Percentiles rank a stretch among this genome's conserved stretches.
phyloP scores from a whole-genome alignment of 2,113 vertebrate genomes.

The Lepisosteus oculatus region DNA sequence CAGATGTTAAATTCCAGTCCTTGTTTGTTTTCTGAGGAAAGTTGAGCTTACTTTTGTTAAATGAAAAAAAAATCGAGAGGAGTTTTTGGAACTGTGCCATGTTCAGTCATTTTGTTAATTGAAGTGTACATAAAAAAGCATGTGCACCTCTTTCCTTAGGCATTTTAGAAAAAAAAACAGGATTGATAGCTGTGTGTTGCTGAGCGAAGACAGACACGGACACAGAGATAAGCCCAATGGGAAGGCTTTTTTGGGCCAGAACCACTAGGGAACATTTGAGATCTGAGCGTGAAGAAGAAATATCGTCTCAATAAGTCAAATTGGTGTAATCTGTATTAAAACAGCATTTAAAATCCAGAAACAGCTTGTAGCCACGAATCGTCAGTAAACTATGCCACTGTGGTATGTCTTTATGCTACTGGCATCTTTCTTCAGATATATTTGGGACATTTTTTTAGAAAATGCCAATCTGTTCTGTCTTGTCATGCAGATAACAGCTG shows the following conservation, averaged over 20 bases:
- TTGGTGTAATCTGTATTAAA: constrained; percentile 18
- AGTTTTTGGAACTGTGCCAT: no score
- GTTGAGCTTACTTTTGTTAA: no score
- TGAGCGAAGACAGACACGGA: constrained; percentile 18
- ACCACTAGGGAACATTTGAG: constrained; percentile 9
- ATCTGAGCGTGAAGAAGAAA: constrained; percentile 16
- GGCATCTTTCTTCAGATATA: constrained; percentile 30
- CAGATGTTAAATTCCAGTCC: no score
- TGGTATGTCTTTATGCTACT: constrained; percentile 41
- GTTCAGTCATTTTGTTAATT: no score
- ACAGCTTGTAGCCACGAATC: constrained; percentile 16
- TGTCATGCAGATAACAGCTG: constrained; percentile 66
- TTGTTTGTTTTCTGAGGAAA: no score
- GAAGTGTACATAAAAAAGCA: background rate
- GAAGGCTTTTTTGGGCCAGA: constrained; percentile 18
- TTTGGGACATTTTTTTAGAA: constrained; percentile 34
- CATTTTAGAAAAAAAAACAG: background rate
- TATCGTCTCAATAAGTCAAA: constrained; percentile 8
- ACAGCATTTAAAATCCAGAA: constrained; percentile 12
- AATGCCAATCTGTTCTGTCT: constrained; percentile 57
- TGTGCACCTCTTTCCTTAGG: background rate
- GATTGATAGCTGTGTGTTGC: constrained; percentile 20
- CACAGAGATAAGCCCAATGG: constrained; percentile 9
- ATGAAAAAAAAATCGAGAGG: no score
- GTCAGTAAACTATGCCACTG: constrained; percentile 5